Conservation (phyloP, 2,888 invertebrate species). For the Tricholauxania praeusta region DNA sequence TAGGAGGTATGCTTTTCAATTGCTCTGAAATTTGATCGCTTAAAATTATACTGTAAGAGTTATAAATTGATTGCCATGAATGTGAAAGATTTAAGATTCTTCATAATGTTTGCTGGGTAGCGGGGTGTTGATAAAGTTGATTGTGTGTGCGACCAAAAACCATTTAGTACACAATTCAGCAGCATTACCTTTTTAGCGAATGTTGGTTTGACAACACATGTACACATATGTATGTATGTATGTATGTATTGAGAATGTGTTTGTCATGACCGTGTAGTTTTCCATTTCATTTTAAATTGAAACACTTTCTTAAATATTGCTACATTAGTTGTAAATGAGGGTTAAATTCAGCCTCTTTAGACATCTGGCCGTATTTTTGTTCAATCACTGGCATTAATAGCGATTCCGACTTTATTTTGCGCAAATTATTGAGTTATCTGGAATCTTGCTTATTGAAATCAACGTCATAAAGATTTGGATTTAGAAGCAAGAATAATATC, state of each 20-base stretch:
- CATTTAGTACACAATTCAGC: slow-evolving; percentile 17
- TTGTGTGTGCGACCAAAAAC: slow-evolving; percentile 21
- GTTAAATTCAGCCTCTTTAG: slow-evolving; percentile 61
- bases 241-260: slow-evolving; percentile 4
- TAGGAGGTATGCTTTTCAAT: too few species aligned
- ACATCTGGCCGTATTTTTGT: slow-evolving; percentile 60
- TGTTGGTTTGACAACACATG: background rate
- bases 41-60: too few species aligned
- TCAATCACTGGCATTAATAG: slow-evolving; percentile 28
- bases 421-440: too few species aligned
- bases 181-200: slow-evolving; percentile 20
- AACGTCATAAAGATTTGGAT: too few species aligned
- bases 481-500: too few species aligned
- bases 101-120: background rate
- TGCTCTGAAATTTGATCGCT: too few species aligned
- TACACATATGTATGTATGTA: background rate
- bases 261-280: background rate
- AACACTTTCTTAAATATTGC: slow-evolving; percentile 47
- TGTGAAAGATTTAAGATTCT: background rate
- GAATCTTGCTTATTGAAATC: too few species aligned
- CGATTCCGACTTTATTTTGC: background rate
- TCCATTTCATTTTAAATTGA: slow-evolving; percentile 5
- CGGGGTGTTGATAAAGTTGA: slow-evolving; percentile 12
- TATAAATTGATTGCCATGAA: too few species aligned
- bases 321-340: slow-evolving; percentile 59